Evolutionary conservation across 2,113 vertebrate genomes (phyloP).

Genomic region (Ramphastos sulfuratus): DNA sequence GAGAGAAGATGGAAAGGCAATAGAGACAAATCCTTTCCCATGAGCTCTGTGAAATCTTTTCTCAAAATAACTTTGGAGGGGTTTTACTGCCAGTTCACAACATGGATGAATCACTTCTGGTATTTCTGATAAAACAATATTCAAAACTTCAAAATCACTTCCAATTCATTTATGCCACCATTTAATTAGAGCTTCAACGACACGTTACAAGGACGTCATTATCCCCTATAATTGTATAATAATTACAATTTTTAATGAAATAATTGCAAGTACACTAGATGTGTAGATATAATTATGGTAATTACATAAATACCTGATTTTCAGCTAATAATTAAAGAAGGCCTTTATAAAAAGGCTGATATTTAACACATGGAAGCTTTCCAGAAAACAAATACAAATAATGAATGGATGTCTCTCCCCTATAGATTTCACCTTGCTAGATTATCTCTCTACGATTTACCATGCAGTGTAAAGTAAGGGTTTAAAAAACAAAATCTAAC

Average conservation of each 20-base stretch:
- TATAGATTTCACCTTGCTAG: neutral
- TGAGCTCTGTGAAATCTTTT: conserved; percentile 5
- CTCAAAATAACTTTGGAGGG: conserved; percentile 56
- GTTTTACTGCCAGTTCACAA: conserved; percentile 55
- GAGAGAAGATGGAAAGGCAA: neutral
- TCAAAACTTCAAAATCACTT: conserved; percentile 55
- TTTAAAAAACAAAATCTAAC: neutral
- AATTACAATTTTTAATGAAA: conserved; percentile 71
- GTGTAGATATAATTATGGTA: conserved; percentile 70
- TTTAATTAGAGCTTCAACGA: conserved; percentile 70
- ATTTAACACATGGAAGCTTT: conserved; percentile 55
- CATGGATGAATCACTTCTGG: conserved; percentile 64
- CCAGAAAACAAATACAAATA: conserved; percentile 59
- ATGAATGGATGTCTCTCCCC: neutral
- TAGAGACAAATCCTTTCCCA: neutral
- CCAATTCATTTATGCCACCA: conserved; percentile 57
- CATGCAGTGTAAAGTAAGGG: neutral
- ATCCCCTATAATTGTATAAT: conserved; percentile 69
- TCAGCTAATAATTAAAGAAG: conserved; percentile 71
- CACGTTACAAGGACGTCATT: conserved; percentile 66
- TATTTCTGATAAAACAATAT: conserved; percentile 72
- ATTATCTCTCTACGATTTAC: neutral
- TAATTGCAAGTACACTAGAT: conserved; percentile 68
- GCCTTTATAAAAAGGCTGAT: conserved; percentile 56
- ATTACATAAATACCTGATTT: conserved; percentile 75